Evolutionary conservation across 1,140 invertebrate species (phyloP).

Genomic region (Atta texana): DNA sequence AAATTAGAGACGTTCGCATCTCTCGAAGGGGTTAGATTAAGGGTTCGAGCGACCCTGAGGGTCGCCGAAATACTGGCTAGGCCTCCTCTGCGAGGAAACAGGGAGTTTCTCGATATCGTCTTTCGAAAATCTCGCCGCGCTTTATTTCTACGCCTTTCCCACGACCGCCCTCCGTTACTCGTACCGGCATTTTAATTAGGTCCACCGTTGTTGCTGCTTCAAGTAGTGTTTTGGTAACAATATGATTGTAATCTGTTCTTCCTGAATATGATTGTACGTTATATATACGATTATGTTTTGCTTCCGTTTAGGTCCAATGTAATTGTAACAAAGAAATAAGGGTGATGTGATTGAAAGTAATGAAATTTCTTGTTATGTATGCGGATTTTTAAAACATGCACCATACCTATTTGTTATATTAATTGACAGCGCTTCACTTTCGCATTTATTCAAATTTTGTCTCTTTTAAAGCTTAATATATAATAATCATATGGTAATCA

Average conservation of each 20-base stretch:
- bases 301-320: background rate
- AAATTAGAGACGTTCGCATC: slow-evolving; percentile 73
- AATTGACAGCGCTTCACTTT: background rate
- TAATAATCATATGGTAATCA: background rate
- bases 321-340: slow-evolving; percentile 20
- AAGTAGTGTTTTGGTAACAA: slow-evolving; percentile 57
- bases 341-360: background rate
- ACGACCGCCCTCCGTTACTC: slow-evolving; percentile 69
- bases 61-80: slow-evolving; percentile 65
- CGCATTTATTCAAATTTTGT: background rate
- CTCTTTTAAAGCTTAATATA: background rate
- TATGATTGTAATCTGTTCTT: slow-evolving; percentile 63
- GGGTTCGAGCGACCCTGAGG: slow-evolving; percentile 70
- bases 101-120: slow-evolving; percentile 73
- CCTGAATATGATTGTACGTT: slow-evolving; percentile 2
- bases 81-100: slow-evolving; percentile 39
- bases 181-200: slow-evolving; percentile 72
- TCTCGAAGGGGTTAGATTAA: slow-evolving; percentile 70
- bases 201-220: slow-evolving; percentile 54
- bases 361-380: background rate
- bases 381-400: background rate
- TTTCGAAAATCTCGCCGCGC: slow-evolving; percentile 68
- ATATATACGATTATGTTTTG: slow-evolving; percentile 61
- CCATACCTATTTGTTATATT: background rate
- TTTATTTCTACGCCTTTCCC: slow-evolving; percentile 66